Evolutionary conservation across 2,113 vertebrate species (phyloP).

Genomic region (Capricornis sumatraensis): DNA sequence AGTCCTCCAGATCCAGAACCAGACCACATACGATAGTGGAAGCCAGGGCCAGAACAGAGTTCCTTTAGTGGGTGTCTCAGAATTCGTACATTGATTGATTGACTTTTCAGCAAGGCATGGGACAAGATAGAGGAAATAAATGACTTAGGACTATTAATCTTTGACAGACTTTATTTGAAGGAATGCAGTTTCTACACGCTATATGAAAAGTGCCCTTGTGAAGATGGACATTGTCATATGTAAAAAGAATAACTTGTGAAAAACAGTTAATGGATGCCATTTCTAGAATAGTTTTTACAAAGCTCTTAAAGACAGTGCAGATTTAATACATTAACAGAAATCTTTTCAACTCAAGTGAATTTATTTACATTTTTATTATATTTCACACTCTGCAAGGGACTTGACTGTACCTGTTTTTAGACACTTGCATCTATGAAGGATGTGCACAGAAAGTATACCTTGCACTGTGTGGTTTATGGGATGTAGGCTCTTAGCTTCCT

Average conservation of each 20-base stretch:
- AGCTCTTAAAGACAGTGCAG: constrained; percentile 73
- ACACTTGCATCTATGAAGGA: constrained; percentile 55
- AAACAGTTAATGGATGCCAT: constrained; percentile 70
- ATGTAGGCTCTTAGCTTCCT: neutral
- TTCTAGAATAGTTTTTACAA: constrained; percentile 65
- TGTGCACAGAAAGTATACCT: constrained; percentile 46
- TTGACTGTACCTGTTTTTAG: constrained; percentile 56
- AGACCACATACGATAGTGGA: neutral
- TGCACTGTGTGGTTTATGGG: neutral
- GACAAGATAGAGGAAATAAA: neutral
- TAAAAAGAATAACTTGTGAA: constrained; percentile 73
- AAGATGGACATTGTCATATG: constrained; percentile 63
- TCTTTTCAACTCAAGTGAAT: constrained; percentile 57
- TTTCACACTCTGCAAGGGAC: constrained; percentile 62
- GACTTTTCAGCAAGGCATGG: neutral
- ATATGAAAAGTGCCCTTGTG: constrained; percentile 69
- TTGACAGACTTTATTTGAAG: constrained; percentile 74
- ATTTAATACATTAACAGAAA: constrained; percentile 67
- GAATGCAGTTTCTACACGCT: constrained; percentile 67
- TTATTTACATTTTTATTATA: constrained; percentile 54
- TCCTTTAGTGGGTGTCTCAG: neutral
- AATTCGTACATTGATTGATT: neutral
- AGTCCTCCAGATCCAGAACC: neutral
- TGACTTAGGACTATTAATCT: constrained; percentile 70
- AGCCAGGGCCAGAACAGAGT: neutral